Percentiles rank a stretch among this genome's conserved stretches.
Evolutionary conservation across 2,888 invertebrate genomes (phyloP).

Genomic region (Drosophila prolongata): DNA sequence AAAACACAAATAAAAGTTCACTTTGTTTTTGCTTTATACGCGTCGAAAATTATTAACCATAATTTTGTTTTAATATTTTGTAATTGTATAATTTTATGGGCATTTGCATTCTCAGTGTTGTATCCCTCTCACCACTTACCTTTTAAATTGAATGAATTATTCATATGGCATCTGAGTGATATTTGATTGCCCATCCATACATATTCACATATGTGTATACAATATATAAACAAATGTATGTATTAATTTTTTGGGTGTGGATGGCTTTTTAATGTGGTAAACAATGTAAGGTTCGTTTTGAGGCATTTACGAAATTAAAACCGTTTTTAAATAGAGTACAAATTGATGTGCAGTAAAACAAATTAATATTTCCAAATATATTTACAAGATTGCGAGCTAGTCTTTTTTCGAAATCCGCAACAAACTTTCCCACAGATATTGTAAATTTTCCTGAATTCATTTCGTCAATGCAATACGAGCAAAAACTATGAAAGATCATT

Average conservation of each 20-base stretch:
- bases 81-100: constrained; percentile 77
- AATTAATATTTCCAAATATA: not conserved
- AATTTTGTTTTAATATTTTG: constrained; percentile 76
- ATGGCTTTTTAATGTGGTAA: not conserved
- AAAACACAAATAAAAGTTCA: constrained; percentile 43
- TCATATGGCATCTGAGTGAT: constrained; percentile 77
- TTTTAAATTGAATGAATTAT: constrained; percentile 61
- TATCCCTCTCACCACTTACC: constrained; percentile 13
- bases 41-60: constrained; percentile 72
- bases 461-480: not conserved
- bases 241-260: constrained; percentile 22
- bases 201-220: constrained; percentile 10
- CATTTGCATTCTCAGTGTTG: constrained; percentile 61
- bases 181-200: constrained; percentile 66
- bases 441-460: not conserved
- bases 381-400: no score
- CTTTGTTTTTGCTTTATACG: constrained; percentile 43
- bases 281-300: not conserved
- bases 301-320: no score
- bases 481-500: constrained; percentile 13
- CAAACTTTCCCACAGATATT: not conserved
- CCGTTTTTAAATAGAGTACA: not conserved
- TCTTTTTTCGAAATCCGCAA: no score
- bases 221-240: not conserved
- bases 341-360: not conserved